Conservation (phyloP, 2,888 invertebrate species). For the Leucophenga montana region DNA sequence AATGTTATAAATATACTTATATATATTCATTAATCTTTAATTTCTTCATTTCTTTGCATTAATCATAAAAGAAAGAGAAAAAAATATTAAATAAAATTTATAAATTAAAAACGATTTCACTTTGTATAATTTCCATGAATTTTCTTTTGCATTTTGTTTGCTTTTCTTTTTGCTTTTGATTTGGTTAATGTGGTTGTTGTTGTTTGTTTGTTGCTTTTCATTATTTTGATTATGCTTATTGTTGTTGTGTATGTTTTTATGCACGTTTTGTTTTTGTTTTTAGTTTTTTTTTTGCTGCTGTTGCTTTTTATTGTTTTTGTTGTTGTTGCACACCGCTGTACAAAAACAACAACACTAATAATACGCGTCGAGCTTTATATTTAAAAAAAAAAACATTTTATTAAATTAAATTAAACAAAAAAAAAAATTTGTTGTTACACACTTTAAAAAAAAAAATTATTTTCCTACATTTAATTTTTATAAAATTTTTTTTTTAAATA, state of each 20-base stretch:
- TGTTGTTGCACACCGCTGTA: conserved; percentile 23
- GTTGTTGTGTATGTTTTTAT: conserved; percentile 42
- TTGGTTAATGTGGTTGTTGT: conserved; percentile 8
- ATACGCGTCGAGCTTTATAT: background rate
- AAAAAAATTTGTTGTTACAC: background rate
- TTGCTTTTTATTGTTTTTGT: conserved; percentile 43
- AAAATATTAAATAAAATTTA: conserved; percentile 12
- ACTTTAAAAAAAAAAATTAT: background rate
- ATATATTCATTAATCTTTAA: conserved; percentile 1
- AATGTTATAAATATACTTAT: conserved; percentile 11
- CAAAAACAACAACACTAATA: background rate
- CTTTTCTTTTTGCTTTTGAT: conserved; percentile 38
- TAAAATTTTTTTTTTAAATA: background rate
- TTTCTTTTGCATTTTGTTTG: conserved; percentile 31
- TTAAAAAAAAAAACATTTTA: background rate
- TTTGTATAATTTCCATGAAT: conserved; percentile 14
- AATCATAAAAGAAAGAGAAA: conserved; percentile 12
- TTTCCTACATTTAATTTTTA: background rate
- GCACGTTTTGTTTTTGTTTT: conserved; percentile 32
- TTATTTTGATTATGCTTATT: conserved; percentile 24
- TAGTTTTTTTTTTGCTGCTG: conserved; percentile 39
- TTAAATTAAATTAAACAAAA: background rate
- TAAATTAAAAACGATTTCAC: conserved; percentile 5
- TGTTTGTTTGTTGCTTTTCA: conserved; percentile 25
- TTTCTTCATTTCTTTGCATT: conserved; percentile 1